phyloP scores from a whole-genome alignment of 1,140 invertebrate species.

The Pachyrhynchus sulphureomaculatus region DNA sequence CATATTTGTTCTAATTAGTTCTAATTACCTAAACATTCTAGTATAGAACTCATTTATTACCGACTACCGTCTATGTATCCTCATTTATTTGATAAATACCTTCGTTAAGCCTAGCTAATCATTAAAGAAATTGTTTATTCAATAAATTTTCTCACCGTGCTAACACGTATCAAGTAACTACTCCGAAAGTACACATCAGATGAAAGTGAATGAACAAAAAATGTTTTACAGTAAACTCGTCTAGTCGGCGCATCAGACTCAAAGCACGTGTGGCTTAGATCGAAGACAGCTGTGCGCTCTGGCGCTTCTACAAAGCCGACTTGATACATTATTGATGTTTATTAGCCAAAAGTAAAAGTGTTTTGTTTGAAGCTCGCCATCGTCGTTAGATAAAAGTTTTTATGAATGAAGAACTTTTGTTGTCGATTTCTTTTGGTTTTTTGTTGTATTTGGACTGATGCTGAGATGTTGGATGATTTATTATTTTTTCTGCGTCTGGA shows the following conservation, averaged over 20 bases:
- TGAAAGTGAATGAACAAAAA: conserved; percentile 23
- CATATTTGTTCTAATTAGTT: no score
- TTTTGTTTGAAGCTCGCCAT: conserved; percentile 15
- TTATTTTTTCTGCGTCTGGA: not conserved
- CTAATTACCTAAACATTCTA: no score
- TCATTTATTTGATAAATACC: no score
- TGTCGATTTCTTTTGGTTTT: not conserved
- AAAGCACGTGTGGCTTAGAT: conserved; percentile 14
- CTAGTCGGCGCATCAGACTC: conserved; percentile 22
- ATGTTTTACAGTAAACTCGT: conserved; percentile 24
- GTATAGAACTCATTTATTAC: no score
- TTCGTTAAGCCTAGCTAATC: no score
- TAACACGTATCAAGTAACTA: no score
- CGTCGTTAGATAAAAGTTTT: conserved; percentile 6
- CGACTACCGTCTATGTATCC: no score
- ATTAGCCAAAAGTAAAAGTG: conserved; percentile 28
- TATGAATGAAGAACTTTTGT: conserved; percentile 7
- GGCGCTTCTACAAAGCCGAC: conserved; percentile 9
- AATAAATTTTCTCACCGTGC: no score
- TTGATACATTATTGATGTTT: conserved; percentile 25
- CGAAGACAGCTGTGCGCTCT: conserved; percentile 15
- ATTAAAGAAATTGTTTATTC: no score
- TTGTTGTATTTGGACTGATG: conserved; percentile 14
- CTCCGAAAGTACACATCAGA: not conserved
- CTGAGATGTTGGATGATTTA: conserved; percentile 9